Evolutionary conservation across 2,113 vertebrate species (phyloP), one percentile per base, ranked within the genome.

Genomic region (Hyperopisus bebe): DNA sequence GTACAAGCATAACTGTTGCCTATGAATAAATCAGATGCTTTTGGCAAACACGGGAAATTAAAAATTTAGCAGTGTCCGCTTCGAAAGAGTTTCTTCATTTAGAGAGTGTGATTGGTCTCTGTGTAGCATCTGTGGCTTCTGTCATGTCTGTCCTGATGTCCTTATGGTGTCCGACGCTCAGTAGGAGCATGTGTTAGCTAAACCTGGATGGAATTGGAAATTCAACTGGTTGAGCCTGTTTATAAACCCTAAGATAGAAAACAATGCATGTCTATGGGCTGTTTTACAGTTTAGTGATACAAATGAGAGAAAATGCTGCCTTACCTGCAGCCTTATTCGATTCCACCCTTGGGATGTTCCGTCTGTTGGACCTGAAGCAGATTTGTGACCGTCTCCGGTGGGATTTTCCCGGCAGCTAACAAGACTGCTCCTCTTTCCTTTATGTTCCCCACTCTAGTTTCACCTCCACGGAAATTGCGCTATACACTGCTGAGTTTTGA

Each of bases 401-500:
- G 89, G 42, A 82, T 66, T 39, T n/a, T 44, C 17, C 3, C n/a
- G 48, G 42, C n/a, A 35, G 10, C 55, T 90, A 83, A 90, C 42
- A 17, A 35, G 11, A 17, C 17, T 21, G 4, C 77, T 77, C 82
- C 0, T 8, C 77, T 46, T 66, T 10, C 89, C 1, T 11, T 35
- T 80, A 80, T 80, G 35, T 11, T 74, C 89, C 44, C 39, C 50
- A 11, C 44, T 84, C 7, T 88, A 96, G 96, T 95, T 89, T 91
- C 93, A 3, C 88, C 95, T 0, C 96, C 95, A 0, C 91, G 94
- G 66, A 93, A 94, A n/a, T 93, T 96, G 55, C 95, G 94, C 5
- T 91, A 92, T 89, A 96, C 94, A 92, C 82, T 94, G 77, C 58
- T 94, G 91, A 91, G 93, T 83, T 88, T 93, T 35, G 89, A 77